These are phyloP conservation scores for Eublepharis macularius DNA, from an alignment of 2,113 vertebrate species.

Conservation along the genomic window DNA sequence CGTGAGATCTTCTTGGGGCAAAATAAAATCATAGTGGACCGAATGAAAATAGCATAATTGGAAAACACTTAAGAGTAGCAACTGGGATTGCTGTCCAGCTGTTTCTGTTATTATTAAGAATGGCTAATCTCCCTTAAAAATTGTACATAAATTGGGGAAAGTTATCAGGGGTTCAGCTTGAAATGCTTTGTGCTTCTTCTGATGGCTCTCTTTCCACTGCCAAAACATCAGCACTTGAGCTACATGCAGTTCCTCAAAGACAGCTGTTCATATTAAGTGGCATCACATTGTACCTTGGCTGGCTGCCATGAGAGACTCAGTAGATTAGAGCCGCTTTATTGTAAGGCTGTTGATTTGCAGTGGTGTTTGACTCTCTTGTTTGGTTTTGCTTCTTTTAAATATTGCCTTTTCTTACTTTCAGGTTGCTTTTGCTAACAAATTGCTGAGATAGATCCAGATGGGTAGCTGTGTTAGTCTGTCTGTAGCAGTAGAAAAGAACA, in stretches of 20 bases:
- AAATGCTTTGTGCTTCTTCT: background rate
- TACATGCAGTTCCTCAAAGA: slow-evolving; percentile 32
- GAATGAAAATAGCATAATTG: slow-evolving; percentile 23
- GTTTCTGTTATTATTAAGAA: slow-evolving; percentile 26
- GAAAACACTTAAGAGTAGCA: slow-evolving; percentile 32
- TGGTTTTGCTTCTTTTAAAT: slow-evolving; percentile 18
- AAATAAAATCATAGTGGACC: slow-evolving; percentile 1
- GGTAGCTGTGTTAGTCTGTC: no score
- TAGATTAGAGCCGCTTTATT: slow-evolving; percentile 30
- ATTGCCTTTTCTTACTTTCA: slow-evolving; percentile 3
- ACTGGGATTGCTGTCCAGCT: slow-evolving; percentile 13
- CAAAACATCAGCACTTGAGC: slow-evolving; percentile 16
- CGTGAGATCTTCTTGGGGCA: background rate
- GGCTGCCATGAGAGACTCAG: slow-evolving; percentile 5
- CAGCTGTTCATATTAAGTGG: slow-evolving; percentile 36
- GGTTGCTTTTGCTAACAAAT: background rate
- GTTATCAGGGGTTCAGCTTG: background rate
- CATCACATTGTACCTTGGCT: slow-evolving; percentile 11
- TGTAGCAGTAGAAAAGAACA: no score
- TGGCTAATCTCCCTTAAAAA: background rate
- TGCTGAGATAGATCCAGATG: background rate
- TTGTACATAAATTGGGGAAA: background rate
- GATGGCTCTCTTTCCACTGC: background rate
- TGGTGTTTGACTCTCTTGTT: background rate
- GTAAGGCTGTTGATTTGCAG: background rate